A percentile compares a stretch with the other conserved stretches of the same genome.
These are phyloP conservation scores for Scyliorhinus canicula DNA, from an alignment of 2,797 vertebrate genomes.

Conservation along the genomic window DNA sequence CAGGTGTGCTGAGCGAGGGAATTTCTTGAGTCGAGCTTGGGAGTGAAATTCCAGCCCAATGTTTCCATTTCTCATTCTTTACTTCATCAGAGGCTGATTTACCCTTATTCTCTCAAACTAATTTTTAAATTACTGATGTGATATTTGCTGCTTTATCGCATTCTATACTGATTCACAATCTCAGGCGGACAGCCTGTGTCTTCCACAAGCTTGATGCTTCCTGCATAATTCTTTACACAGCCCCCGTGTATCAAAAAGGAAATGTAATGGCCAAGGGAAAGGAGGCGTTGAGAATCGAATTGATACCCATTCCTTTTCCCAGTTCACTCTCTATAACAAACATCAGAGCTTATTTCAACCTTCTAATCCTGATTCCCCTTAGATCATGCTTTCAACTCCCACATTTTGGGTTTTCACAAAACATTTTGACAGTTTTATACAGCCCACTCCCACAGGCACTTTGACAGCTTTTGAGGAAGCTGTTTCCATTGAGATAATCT, in stretches of 20 bases:
- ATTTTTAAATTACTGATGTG: background rate
- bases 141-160: background rate
- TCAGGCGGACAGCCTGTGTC: background rate
- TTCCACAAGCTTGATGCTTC: background rate
- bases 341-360: no score
- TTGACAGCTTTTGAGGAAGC: background rate
- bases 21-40: no score
- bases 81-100: background rate
- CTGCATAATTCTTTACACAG: background rate
- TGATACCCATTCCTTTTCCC: background rate
- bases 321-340: background rate
- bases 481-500: background rate
- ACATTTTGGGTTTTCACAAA: background rate
- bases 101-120: background rate
- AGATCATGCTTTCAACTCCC: background rate
- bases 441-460: background rate
- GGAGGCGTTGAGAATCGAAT: background rate
- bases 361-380: no score
- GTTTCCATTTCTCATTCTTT: background rate
- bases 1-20: no score
- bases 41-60: background rate
- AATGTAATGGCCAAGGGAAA: background rate
- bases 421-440: background rate
- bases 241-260: background rate
- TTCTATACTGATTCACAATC: background rate